Evolutionary conservation across 2,888 invertebrate species (phyloP), one percentile per base, ranked within the genome.

Genomic region (Watsonalla cultraria): DNA sequence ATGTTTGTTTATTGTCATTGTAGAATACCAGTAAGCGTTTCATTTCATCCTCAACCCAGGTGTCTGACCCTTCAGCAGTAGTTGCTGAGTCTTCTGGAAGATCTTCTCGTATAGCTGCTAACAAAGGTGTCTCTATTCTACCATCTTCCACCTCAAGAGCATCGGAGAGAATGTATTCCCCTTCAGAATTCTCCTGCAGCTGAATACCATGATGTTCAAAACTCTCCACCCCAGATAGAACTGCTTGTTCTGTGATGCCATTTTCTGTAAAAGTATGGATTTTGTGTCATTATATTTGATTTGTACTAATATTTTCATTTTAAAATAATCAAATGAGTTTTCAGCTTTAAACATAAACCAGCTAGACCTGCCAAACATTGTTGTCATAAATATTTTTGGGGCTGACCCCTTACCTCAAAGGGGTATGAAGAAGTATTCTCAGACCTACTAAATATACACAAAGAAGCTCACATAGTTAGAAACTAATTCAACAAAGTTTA

Each of bases 1-100:
- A 89, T 5, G 78, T 74, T n/a, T 79, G 72, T 69, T 87, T 89
- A 47, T 90, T 90, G 55, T 90, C 90, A 54, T 76, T 74, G 54
- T 82, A 90, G 62, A 90, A 90, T 39, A 80, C 68, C n/a, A 90
- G 66, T 0, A 90, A 75, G 35, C 80, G 71, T 55, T 78, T 79
- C 1, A 70, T 74, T 47, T 89, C 86, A 6, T 84, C 82, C 7
- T 82, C 80, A 0, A 71, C 58, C 90, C 90, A 90, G 48, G 61
- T 60, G 14, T 76, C 74, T 52, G 62, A 64, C n/a, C 54, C 51
- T 42, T 63, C 56, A 37, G 62, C 56, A 24, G 64, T 62, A 4
- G 60, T 56, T 39, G 62, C 61, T 52, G 64, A 56, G 5, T 58
- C 57, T 47, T 65, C 58, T 15, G 56, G 11, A 42, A 11, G 54